Conservation (phyloP, 2,888 invertebrate genomes). For the Alviniconcha strummeri region DNA sequence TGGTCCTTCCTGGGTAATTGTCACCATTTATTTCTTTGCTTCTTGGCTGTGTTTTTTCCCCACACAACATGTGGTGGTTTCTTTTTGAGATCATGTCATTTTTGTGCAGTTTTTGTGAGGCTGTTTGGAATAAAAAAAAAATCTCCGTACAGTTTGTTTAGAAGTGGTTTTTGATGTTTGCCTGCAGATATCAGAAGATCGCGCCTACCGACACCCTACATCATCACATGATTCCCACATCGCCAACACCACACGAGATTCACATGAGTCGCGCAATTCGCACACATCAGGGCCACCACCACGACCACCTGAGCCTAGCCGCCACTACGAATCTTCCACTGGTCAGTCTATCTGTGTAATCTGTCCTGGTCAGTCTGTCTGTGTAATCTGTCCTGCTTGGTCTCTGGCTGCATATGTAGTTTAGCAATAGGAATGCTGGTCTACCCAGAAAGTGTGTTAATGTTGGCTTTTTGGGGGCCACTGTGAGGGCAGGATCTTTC, state of each 20-base stretch:
- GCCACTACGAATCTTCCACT: constrained; percentile 1
- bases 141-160: constrained; percentile 6
- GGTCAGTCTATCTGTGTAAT: constrained; percentile 7
- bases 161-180: no score
- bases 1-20: no score
- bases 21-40: no score
- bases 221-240: background rate
- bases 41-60: no score
- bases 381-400: no score
- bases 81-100: background rate
- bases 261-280: background rate
- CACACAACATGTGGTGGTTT: background rate
- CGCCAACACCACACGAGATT: background rate
- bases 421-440: no score
- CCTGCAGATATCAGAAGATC: constrained; percentile 25
- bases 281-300: constrained; percentile 8
- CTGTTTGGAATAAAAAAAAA: background rate
- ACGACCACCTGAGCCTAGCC: constrained; percentile 24
- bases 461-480: no score
- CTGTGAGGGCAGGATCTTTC: no score
- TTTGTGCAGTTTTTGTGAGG: background rate
- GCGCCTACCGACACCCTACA: constrained; percentile 13
- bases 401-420: no score
- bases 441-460: no score
- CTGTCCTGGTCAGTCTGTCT: no score